Conservation (phyloP, 2,888 invertebrate species). For the Pimpla rufipes region DNA sequence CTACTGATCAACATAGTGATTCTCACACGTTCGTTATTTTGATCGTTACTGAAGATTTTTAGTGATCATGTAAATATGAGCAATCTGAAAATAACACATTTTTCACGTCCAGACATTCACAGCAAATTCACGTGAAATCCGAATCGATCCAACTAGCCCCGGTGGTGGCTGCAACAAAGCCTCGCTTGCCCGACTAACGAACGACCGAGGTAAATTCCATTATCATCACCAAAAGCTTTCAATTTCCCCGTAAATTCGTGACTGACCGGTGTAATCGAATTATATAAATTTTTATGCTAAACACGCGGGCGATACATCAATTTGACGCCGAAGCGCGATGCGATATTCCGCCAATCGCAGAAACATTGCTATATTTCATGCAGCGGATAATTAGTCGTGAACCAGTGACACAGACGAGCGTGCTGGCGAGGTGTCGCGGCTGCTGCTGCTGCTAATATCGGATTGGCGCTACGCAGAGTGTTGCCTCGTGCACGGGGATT, state of each 20-base stretch:
- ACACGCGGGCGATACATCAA: conserved; percentile 11
- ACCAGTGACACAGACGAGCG: conserved; percentile 53
- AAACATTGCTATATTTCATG: conserved; percentile 51
- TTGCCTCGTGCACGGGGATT: conserved; percentile 48
- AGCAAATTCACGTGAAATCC: neutral
- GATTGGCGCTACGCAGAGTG: neutral
- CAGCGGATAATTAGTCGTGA: conserved; percentile 56
- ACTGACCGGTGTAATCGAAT: conserved; percentile 3
- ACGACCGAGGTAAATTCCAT: neutral
- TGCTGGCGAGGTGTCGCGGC: neutral
- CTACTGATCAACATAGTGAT: too few relatives aligned
- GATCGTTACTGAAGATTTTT: too few relatives aligned
- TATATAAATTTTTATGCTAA: conserved; percentile 4
- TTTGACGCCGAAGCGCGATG: neutral
- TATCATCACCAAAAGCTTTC: neutral
- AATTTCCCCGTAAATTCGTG: conserved; percentile 12
- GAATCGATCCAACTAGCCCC: neutral
- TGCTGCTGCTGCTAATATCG: conserved; percentile 3
- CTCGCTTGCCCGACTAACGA: neutral
- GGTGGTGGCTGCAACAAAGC: neutral
- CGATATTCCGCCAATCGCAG: conserved; percentile 8
- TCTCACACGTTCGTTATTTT: too few relatives aligned
- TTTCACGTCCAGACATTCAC: neutral
- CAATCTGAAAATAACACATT: neutral
- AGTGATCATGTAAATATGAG: too few relatives aligned